Evolutionary conservation across 2,113 vertebrate species (phyloP).

Genomic region (Aptenodytes patagonicus): DNA sequence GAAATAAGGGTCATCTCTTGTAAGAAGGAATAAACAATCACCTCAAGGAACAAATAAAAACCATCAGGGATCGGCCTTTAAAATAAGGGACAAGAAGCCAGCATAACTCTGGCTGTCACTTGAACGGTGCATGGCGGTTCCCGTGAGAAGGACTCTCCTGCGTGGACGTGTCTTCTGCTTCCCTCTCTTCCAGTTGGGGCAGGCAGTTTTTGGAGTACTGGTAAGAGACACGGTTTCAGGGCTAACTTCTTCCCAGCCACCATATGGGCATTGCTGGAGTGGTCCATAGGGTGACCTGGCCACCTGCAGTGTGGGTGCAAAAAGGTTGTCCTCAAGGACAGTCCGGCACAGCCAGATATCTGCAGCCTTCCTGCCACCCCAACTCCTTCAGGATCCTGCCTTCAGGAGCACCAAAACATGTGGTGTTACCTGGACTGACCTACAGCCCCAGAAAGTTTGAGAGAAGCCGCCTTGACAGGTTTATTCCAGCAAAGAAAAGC

Average conservation of each 20-base stretch:
- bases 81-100: not conserved
- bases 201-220: not conserved
- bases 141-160: rapidly evolving
- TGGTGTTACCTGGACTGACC: not conserved
- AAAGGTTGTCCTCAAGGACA: not conserved
- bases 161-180: not conserved
- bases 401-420: not conserved
- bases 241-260: not conserved
- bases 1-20: conserved; percentile 12
- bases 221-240: not conserved
- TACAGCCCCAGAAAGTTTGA: not conserved
- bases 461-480: not conserved
- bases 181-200: not conserved
- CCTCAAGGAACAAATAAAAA: not conserved
- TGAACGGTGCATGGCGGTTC: rapidly evolving
- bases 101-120: not conserved
- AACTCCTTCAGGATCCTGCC: not conserved
- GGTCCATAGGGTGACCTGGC: not conserved
- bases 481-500: not conserved
- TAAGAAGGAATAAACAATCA: conserved; percentile 20
- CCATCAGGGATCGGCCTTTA: not conserved
- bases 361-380: not conserved
- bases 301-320: not conserved
- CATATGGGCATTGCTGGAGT: not conserved
- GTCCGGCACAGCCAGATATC: not conserved